A percentile compares a stretch with the other conserved stretches of the same genome.
Evolutionary conservation across 1,140 invertebrate genomes (phyloP).

Genomic region (Nasonia giraulti): DNA sequence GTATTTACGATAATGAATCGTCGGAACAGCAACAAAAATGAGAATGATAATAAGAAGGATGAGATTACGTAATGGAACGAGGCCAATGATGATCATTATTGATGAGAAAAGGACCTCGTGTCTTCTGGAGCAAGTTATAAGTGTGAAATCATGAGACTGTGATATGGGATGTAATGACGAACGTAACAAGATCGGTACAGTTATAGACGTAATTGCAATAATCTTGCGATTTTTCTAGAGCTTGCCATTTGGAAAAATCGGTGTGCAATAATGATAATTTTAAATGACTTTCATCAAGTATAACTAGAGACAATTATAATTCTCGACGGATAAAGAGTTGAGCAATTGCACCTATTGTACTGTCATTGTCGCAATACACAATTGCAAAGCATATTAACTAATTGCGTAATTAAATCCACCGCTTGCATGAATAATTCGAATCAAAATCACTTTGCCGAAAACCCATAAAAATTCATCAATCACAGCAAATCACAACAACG

Average conservation of each 20-base stretch:
- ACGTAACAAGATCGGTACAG: neutral
- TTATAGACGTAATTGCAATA: neutral
- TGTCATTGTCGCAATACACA: neutral
- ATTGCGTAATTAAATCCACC: neutral
- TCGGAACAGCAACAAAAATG: neutral
- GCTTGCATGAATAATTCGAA: neutral
- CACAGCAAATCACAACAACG: neutral
- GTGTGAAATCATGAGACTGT: neutral
- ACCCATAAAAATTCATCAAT: neutral
- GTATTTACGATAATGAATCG: neutral
- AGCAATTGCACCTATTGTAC: slow-evolving; percentile 3
- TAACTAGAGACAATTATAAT: neutral
- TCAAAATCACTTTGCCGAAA: neutral
- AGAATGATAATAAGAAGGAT: neutral
- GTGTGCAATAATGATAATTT: no score
- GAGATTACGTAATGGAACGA: neutral
- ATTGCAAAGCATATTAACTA: neutral
- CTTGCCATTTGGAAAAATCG: no score
- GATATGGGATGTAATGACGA: neutral
- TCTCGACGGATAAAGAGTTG: neutral
- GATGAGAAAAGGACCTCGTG: neutral
- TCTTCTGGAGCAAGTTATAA: neutral
- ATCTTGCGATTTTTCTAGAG: neutral
- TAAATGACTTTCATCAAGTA: no score
- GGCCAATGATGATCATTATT: neutral